Base-by-base conservation (phyloP, 2,113 vertebrate species). In the Prietella phreatophila region DNA sequence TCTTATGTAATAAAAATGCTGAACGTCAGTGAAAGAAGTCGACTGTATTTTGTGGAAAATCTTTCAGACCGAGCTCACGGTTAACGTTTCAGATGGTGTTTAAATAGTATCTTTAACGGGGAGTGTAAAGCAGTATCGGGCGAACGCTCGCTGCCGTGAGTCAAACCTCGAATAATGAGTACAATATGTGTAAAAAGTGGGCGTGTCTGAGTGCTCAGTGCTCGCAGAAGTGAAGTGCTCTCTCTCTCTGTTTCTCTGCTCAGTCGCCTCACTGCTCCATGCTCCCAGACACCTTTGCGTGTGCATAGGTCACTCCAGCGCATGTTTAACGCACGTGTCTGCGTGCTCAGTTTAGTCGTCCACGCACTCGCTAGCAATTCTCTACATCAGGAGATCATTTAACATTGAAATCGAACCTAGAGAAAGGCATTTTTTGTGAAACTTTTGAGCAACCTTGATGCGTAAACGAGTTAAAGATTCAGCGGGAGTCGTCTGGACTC, bases 391-490 rank as follows among this genome's bases (percentile, higher is more conserved):
- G 11, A 78, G 1, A 55, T 79, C 5, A 2, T 53, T 78, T n/a
- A 78, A 7, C 75, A 78, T n/a, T 53, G 5, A 50, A 50, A n/a
- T 15, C 42, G 1, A 5, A 25, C 60, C 55, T 5, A 33, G 15
- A 78, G 58, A n/a, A n/a, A 56, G 27, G 15, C 19, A 47, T 36
- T 47, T 39, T 83, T 75, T 76, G 42, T 25, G 20, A 55, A 39
- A 65, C 14, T 20, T 10, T 58, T 67, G 53, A 86, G n/a, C 27
- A 56, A 69, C 27, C 20, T 71, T 85, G 42, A 87, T 55, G n/a
- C 30, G 30, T 30, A 86, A 85, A 88, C 53, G 20, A 86, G 36
- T 55, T 73, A 47, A 73, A 82, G 85, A 84, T 42, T 36, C 50
- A 81, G 71, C 17, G 9, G 63, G 65, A 71, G 80, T 73, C 55